Conservation (phyloP, 2,113 vertebrate species). For the Synodontis membranacea region DNA sequence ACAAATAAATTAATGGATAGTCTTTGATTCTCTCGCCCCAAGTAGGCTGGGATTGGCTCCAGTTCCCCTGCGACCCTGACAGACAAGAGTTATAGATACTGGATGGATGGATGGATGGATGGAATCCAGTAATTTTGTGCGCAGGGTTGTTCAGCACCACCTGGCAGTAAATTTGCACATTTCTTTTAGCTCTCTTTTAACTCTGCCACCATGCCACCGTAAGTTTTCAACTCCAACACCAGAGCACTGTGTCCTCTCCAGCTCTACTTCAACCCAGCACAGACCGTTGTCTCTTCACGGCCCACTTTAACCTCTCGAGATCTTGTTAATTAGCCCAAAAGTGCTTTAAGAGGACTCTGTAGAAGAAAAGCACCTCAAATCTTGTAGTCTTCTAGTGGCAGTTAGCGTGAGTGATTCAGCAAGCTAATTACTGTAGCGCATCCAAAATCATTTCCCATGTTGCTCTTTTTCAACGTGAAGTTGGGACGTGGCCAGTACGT, state of each 20-base stretch:
- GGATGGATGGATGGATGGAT: too few relatives aligned
- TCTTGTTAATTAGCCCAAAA: slow-evolving; percentile 11
- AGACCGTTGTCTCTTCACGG: not conserved
- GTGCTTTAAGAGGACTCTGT: not conserved
- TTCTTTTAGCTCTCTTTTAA: not conserved
- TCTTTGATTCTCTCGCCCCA: too few relatives aligned
- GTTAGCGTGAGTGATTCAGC: not conserved
- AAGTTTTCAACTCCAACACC: not conserved
- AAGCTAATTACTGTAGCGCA: not conserved
- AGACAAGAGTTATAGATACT: too few relatives aligned
- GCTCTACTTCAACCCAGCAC: not conserved
- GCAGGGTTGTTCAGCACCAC: not conserved
- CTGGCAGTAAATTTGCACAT: not conserved
- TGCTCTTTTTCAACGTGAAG: not conserved
- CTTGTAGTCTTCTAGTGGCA: not conserved
- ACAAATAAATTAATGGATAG: not conserved
- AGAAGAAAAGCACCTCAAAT: not conserved
- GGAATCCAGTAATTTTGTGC: not conserved
- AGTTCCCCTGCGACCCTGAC: too few relatives aligned
- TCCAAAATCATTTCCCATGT: not conserved
- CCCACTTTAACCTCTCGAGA: not conserved
- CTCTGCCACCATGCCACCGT: not conserved
- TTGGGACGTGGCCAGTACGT: not conserved
- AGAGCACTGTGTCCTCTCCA: not conserved
- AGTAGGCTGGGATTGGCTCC: too few relatives aligned